Base-by-base conservation (phyloP, 35 echinoderm and acorn worm genomes). In the Stichopus chloronotus region DNA sequence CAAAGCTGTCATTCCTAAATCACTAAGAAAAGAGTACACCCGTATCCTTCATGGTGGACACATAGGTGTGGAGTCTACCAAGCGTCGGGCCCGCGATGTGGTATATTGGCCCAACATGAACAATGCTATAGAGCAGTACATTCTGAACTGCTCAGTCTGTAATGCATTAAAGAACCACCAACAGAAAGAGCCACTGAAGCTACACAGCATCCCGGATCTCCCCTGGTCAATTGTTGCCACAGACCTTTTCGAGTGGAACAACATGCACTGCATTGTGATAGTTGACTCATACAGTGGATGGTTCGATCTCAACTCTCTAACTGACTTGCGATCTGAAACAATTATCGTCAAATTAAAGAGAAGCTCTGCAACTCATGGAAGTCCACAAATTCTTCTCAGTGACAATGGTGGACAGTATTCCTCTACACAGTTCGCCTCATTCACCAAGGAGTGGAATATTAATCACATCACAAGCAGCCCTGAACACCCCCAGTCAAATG, bases 401-500 rank as follows among this genome's bases (percentile, higher is more conserved):
- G 92, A 97, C 63, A 95, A 97, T 88, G 96, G 61, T 24, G 22
- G 25, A 65, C 94, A 97, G 82, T 95, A 83, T 94, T 59, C 58
- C n/a, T 22, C 79, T 55, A 65, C 93, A 2, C 56, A 92, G 16
- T 97, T 93, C 91, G 13, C 25, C 1, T 7, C 91, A 8, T 97
- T 97, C 94, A 92, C 91, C 53, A 25, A 91, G 16, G 54, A 69
- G 13, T 97, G 92, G 91, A 88, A 86, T 55, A 95, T 95, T 90
- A 24, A 90, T 5, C 96, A 97, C 59, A 71, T 85, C 7, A 97
- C 93, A n/a, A 95, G 93, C 65, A 95, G 94, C 53, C 96, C 91
- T 52, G 14, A 56, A 11, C 93, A 90, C 65, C 69, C 91, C 0
- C 91, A 97, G 59, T 71, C 83, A 1, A 93, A 98, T 83, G 94